These are phyloP conservation scores for Poeciliopsis occidentalis DNA, from an alignment of 2,113 vertebrate species.

Conservation along the genomic window DNA sequence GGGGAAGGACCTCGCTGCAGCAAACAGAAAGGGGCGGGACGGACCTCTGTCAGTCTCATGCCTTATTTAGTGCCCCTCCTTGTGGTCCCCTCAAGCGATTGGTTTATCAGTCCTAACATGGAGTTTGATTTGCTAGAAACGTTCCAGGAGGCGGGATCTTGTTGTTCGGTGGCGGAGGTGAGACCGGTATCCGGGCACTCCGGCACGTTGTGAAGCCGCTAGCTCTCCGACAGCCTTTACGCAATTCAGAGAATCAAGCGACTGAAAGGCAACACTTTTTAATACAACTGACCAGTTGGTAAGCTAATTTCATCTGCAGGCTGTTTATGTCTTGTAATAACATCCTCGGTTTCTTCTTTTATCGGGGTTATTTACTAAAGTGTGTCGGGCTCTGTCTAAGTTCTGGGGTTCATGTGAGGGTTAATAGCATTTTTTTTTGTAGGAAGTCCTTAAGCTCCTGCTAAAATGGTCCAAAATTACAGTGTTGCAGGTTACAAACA, in stretches of 20 bases:
- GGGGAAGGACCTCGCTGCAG: too few relatives aligned
- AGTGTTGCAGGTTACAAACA: neutral
- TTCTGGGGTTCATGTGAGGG: neutral
- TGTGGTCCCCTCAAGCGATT: constrained; percentile 7
- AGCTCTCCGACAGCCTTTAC: constrained; percentile 26
- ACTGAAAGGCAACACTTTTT: constrained; percentile 26
- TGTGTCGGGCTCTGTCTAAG: constrained; percentile 52
- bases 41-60: too few relatives aligned
- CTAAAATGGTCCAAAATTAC: neutral
- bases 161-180: constrained; percentile 27
- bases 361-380: neutral
- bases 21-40: too few relatives aligned
- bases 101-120: accelerated
- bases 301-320: neutral
- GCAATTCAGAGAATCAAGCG: constrained; percentile 56
- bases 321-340: accelerated
- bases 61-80: neutral
- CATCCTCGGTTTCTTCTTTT: neutral
- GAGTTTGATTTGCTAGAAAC: constrained; percentile 35
- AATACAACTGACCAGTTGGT: constrained; percentile 68
- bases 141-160: constrained; percentile 8
- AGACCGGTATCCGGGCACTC: constrained; percentile 67
- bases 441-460: neutral
- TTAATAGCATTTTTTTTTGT: constrained; percentile 7
- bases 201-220: constrained; percentile 74